phyloP scores from a whole-genome alignment of 2,797 vertebrate species.

The Lophius americanus region DNA sequence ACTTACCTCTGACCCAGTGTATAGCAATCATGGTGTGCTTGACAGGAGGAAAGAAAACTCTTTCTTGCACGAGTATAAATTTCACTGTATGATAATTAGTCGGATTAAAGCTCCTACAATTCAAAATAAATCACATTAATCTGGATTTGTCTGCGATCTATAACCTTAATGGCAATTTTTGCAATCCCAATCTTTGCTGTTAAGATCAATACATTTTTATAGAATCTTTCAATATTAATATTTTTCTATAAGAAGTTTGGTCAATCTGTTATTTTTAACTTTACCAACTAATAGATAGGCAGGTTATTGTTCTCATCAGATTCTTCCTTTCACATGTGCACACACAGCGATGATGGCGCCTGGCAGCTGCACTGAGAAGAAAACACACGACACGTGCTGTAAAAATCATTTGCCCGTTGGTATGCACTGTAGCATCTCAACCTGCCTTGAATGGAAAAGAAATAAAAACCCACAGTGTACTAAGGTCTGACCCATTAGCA shows the following conservation, averaged over 20 bases:
- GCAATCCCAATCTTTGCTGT: too few species aligned
- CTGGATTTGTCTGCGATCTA: not conserved
- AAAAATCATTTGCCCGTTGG: conserved; percentile 8
- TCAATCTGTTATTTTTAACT: conserved; percentile 6
- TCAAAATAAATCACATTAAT: not conserved
- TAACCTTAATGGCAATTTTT: not conserved
- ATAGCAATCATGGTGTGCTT: conserved; percentile 1
- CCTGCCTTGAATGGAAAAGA: conserved; percentile 30
- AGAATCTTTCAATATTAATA: too few species aligned
- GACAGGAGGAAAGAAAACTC: conserved; percentile 3
- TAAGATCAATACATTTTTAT: not conserved
- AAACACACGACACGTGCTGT: conserved; percentile 2
- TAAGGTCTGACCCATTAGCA: conserved; percentile 62
- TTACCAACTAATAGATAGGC: not conserved
- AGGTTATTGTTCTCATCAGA: not conserved
- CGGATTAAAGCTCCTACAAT: not conserved
- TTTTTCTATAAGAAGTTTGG: not conserved
- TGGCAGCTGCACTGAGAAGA: conserved; percentile 9
- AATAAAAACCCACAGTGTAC: conserved; percentile 33
- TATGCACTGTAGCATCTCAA: conserved; percentile 30
- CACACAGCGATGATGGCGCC: not conserved
- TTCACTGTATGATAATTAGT: too few species aligned
- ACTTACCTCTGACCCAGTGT: conserved; percentile 3
- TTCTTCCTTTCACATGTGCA: not conserved
- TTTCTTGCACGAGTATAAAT: conserved; percentile 1